These are phyloP conservation scores for Papilio machaon DNA, from an alignment of 1,140 invertebrate genomes.

Conservation along the genomic window DNA sequence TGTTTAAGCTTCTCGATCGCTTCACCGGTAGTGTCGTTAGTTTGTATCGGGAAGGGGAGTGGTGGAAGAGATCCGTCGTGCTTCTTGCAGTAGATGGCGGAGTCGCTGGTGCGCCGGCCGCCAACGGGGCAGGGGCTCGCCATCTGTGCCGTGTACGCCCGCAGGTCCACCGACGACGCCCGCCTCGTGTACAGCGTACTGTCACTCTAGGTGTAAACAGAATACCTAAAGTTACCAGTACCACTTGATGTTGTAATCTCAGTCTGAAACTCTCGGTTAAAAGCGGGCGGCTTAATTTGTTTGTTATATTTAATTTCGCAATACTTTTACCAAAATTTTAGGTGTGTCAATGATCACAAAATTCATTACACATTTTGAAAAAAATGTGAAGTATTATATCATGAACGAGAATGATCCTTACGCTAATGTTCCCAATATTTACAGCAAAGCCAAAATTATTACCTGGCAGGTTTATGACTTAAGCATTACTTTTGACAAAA, in stretches of 20 bases:
- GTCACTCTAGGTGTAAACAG: conserved; percentile 68
- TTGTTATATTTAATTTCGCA: no score
- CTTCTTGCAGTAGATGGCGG: conserved; percentile 25
- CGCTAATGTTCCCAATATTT: no score
- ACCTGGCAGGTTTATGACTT: no score
- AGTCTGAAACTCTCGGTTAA: no score
- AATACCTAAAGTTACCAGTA: conserved; percentile 54
- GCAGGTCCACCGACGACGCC: conserved; percentile 50
- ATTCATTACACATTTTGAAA: no score
- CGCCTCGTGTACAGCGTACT: conserved; percentile 45
- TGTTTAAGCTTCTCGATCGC: conserved; percentile 65
- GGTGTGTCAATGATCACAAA: no score
- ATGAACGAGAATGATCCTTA: no score
- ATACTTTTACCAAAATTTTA: no score
- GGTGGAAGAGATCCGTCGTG: background rate
- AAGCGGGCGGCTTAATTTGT: no score
- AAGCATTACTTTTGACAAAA: no score
- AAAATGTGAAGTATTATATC: no score
- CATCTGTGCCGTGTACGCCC: conserved; percentile 41
- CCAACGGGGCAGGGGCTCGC: conserved; percentile 34
- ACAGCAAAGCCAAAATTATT: no score
- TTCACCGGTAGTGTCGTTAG: conserved; percentile 57
- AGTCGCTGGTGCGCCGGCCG: conserved; percentile 34
- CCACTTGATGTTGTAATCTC: background rate
- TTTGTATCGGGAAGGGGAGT: conserved; percentile 49